Evolutionary conservation across 1,140 invertebrate genomes (phyloP).

Genomic region (Episyrphus balteatus): DNA sequence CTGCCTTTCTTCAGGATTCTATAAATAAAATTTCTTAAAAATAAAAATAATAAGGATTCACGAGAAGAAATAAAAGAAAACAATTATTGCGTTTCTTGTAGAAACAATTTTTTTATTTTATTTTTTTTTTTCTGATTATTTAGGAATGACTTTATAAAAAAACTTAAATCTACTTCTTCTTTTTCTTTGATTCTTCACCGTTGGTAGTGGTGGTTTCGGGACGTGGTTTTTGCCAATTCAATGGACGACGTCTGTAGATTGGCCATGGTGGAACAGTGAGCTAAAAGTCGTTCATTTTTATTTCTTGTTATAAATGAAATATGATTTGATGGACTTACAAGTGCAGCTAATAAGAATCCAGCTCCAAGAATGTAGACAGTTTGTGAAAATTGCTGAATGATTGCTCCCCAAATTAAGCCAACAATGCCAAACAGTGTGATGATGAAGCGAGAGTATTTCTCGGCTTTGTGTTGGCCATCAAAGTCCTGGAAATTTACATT

Average conservation of each 20-base stretch:
- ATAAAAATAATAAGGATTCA: conserved; percentile 26
- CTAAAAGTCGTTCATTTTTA: conserved; percentile 31
- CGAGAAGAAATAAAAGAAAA: too few species aligned
- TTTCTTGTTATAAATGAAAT: background rate
- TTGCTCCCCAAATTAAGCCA: conserved; percentile 84
- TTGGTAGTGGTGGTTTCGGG: conserved; percentile 10
- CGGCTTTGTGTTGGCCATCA: conserved; percentile 79
- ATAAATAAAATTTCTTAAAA: too few species aligned
- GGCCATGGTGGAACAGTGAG: conserved; percentile 87
- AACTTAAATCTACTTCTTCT: conserved; percentile 21
- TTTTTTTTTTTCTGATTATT: too few species aligned
- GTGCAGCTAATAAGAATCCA: conserved; percentile 73
- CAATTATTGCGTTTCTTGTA: too few species aligned
- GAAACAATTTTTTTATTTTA: too few species aligned
- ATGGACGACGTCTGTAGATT: conserved; percentile 74
- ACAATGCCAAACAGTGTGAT: conserved; percentile 80
- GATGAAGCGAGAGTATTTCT: conserved; percentile 76
- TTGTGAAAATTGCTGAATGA: conserved; percentile 90
- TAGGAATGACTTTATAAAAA: background rate
- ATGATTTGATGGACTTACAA: conserved; percentile 48
- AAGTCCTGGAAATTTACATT: conserved; percentile 55
- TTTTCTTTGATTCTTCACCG: conserved; percentile 27
- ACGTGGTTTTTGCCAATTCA: conserved; percentile 79
- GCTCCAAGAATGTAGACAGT: conserved; percentile 86
- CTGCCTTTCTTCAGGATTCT: too few species aligned